Percentiles rank a stretch among this genome's conserved stretches.
These are phyloP conservation scores for Pseudopipra pipra DNA, from an alignment of 2,113 vertebrate genomes.

Conservation along the genomic window DNA sequence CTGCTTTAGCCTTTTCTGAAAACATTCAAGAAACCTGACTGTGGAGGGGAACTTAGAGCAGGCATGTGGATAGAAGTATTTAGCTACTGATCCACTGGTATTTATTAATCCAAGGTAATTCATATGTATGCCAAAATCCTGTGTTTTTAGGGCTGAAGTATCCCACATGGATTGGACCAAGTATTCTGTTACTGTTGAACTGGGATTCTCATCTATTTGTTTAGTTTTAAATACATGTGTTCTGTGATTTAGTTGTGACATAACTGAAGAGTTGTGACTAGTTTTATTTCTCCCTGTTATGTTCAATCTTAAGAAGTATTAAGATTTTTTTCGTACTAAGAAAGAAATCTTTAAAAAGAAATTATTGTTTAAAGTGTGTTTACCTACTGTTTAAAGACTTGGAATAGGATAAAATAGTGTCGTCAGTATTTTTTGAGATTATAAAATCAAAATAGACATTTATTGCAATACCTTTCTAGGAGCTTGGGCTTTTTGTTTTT, in stretches of 20 bases:
- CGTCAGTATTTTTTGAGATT: not conserved
- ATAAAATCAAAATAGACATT: not conserved
- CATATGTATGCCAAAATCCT: not conserved
- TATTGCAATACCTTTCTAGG: not conserved
- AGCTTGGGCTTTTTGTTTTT: not conserved
- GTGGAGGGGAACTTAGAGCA: not conserved
- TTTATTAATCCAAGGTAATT: not conserved
- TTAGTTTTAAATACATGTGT: not conserved
- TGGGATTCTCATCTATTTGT: not conserved
- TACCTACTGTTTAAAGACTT: not conserved
- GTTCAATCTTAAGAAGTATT: not conserved
- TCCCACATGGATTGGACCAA: not conserved
- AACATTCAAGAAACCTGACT: not conserved
- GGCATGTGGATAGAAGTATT: not conserved
- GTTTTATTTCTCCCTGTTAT: not conserved
- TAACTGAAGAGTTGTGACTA: not conserved
- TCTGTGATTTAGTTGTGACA: not conserved
- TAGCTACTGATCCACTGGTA: not conserved
- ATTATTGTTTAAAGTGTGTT: not conserved
- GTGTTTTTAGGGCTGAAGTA: not conserved
- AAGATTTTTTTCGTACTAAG: not conserved
- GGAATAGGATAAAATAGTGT: not conserved
- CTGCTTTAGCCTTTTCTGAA: not conserved
- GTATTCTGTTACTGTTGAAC: not conserved
- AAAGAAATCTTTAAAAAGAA: rapidly evolving